phyloP scores from a whole-genome alignment of 2,797 vertebrate genomes.

The Acanthiza pusilla region DNA sequence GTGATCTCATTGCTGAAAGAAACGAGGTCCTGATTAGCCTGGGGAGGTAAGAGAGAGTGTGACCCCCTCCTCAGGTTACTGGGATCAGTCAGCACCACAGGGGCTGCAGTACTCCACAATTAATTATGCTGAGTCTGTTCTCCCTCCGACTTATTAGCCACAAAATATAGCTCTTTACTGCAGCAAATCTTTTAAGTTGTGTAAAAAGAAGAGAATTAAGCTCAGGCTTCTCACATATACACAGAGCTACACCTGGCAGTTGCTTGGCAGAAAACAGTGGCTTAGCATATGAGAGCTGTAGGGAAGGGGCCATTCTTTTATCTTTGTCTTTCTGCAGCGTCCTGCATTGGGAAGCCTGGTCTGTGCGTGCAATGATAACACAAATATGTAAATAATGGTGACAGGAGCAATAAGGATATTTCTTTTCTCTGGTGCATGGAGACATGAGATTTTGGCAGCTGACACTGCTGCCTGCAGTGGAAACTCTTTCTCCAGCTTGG shows the following conservation, averaged over 20 bases:
- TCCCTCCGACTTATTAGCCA: background rate
- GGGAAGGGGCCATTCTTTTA: background rate
- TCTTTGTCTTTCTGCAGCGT: background rate
- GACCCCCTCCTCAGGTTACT: background rate
- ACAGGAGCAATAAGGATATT: background rate
- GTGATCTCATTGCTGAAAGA: background rate
- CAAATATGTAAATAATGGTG: background rate
- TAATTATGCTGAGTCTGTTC: background rate
- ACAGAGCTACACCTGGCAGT: background rate
- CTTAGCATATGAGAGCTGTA: background rate
- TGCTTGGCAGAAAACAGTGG: background rate
- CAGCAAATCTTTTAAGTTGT: background rate
- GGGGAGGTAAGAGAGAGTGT: background rate
- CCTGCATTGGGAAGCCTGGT: background rate
- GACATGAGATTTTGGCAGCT: background rate
- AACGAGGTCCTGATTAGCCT: accelerated
- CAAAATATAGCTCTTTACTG: background rate
- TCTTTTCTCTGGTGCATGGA: background rate
- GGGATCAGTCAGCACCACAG: background rate
- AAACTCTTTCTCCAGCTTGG: background rate
- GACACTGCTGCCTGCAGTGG: background rate
- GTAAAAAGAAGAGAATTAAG: background rate
- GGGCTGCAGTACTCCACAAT: background rate
- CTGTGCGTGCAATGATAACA: background rate
- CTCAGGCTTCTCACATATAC: background rate